phyloP scores from a whole-genome alignment of 2,888 invertebrate genomes.

The Pyrrhosoma nymphula region DNA sequence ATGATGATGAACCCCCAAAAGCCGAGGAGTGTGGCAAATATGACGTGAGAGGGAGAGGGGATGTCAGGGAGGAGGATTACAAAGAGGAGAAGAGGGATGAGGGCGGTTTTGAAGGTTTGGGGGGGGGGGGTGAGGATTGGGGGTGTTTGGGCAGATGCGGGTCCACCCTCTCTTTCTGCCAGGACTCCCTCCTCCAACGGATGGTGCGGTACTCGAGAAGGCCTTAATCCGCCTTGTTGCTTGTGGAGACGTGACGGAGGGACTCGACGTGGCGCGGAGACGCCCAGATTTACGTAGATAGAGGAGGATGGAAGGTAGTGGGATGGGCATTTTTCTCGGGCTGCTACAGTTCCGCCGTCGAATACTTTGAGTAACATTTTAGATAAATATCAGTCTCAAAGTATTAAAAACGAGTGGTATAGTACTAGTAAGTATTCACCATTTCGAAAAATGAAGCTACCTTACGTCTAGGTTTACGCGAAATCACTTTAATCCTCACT shows the following conservation, averaged over 20 bases:
- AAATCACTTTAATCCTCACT: no score
- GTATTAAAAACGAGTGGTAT: no score
- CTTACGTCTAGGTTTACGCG: no score
- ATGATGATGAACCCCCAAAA: conserved; percentile 12
- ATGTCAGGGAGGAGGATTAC: not conserved
- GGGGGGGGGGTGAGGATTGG: not conserved
- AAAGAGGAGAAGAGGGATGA: not conserved
- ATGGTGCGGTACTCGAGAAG: not conserved
- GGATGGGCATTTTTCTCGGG: not conserved
- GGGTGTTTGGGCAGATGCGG: conserved; percentile 30
- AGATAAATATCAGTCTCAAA: no score
- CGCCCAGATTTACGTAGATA: not conserved
- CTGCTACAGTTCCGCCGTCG: not conserved
- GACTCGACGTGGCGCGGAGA: not conserved
- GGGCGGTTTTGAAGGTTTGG: conserved; percentile 4
- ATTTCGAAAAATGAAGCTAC: no score
- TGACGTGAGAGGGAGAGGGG: not conserved
- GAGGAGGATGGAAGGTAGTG: not conserved
- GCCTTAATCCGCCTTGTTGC: conserved; percentile 59
- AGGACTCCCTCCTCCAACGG: not conserved
- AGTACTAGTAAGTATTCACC: no score
- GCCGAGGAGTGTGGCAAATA: conserved; percentile 22
- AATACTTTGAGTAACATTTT: no score
- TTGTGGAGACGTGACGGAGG: conserved; percentile 50
- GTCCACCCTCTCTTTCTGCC: not conserved